A percentile compares a stretch with the other conserved stretches of the same genome.
phyloP scores from a whole-genome alignment of 2,797 vertebrate genomes.

The Pogoniulus pusillus region DNA sequence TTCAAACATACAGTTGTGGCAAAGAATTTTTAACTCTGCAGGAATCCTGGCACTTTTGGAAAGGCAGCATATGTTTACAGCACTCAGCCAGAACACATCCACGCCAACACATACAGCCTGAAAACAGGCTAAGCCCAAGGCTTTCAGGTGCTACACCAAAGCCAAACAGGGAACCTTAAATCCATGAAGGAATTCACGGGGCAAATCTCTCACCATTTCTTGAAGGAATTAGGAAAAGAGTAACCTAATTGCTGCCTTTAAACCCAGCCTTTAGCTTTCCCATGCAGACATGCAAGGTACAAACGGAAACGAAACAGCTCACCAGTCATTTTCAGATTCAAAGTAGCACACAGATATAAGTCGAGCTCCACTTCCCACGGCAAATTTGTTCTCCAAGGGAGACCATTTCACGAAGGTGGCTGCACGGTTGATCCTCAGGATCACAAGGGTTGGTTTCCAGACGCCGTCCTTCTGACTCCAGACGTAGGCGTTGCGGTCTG shows the following conservation, averaged over 20 bases:
- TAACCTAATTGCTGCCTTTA: background rate
- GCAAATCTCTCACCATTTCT: background rate
- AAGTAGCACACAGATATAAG: slow-evolving; percentile 99
- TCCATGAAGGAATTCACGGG: background rate
- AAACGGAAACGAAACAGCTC: slow-evolving; percentile 48
- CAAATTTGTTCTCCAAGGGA: slow-evolving; percentile 97
- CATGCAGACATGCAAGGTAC: fast-evolving
- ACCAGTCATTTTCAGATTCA: slow-evolving; percentile 99
- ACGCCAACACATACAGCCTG: background rate
- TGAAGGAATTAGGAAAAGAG: background rate
- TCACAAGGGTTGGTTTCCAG: slow-evolving; percentile 98
- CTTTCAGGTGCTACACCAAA: background rate
- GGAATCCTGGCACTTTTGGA: slow-evolving; percentile 3
- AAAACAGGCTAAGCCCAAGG: background rate
- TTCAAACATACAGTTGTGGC: background rate
- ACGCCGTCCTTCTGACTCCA: slow-evolving; percentile 97
- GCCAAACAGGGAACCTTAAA: background rate
- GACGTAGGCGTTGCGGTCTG: slow-evolving; percentile 96
- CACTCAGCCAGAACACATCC: background rate
- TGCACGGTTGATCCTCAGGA: slow-evolving; percentile 95
- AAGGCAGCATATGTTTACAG: background rate
- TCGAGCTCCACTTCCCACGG: slow-evolving; percentile 94
- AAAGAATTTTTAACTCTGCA: background rate
- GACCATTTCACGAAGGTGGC: slow-evolving; percentile 99
- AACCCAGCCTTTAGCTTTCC: background rate